Evolutionary conservation across 2,888 invertebrate species (phyloP).

Genomic region (Metacarcinus magister): DNA sequence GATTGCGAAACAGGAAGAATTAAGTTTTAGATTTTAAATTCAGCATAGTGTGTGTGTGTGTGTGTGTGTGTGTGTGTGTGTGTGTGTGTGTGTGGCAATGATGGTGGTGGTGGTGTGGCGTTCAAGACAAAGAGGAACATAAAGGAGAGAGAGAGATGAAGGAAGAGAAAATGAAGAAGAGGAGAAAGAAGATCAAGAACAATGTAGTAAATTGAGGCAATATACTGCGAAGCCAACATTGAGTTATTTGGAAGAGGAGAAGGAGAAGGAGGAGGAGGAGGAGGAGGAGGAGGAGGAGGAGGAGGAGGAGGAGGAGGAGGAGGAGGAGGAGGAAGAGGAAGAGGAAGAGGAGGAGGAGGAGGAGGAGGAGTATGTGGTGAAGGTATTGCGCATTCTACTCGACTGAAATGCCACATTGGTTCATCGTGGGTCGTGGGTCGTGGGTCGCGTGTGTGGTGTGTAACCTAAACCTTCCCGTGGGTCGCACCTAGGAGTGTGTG

Average conservation of each 20-base stretch:
- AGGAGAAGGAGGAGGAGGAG: no score
- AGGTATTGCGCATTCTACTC: background rate
- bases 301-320: background rate
- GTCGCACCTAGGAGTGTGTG: background rate
- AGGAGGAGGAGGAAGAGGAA: background rate
- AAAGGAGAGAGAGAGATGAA: background rate
- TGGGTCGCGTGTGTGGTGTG: no score
- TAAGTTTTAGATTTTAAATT: no score
- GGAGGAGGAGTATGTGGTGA: background rate
- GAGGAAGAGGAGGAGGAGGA: background rate
- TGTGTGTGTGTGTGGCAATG: background rate
- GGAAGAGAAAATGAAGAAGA: background rate
- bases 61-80: constrained; percentile 26
- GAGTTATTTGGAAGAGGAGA: no score
- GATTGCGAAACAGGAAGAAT: no score
- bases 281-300: background rate
- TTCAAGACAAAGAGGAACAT: background rate
- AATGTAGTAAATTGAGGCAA: background rate
- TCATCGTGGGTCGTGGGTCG: background rate
- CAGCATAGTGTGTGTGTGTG: background rate
- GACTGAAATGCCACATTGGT: background rate
- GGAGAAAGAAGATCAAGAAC: background rate
- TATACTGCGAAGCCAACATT: background rate
- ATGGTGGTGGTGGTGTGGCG: no score
- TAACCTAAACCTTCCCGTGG: background rate